These are phyloP conservation scores for Cephus runcator DNA, from an alignment of 2,888 invertebrate species.

Conservation along the genomic window DNA sequence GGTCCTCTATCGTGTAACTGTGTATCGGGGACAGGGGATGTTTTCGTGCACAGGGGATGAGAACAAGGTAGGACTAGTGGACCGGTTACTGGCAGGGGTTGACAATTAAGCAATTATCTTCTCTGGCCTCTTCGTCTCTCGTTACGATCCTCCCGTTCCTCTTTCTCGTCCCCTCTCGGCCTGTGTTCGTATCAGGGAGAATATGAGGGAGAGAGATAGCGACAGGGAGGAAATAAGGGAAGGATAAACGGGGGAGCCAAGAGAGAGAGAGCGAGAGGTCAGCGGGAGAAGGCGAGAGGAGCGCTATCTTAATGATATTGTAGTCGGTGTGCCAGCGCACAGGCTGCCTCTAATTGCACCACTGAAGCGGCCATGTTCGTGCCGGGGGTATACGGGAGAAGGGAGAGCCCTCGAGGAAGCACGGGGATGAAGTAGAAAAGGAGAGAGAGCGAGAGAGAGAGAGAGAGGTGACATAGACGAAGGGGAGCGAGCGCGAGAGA, in stretches of 20 bases:
- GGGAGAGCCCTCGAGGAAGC: conserved; percentile 36
- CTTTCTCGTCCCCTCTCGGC: conserved; percentile 9
- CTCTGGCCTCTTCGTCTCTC: conserved; percentile 32
- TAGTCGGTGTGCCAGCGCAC: conserved; percentile 57
- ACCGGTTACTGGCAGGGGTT: conserved; percentile 31
- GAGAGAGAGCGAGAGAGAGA: conserved; percentile 19
- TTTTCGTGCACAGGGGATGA: conserved; percentile 16
- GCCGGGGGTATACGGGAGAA: conserved; percentile 46
- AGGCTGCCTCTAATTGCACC: conserved; percentile 61
- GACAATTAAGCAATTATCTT: conserved; percentile 44
- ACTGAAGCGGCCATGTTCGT: conserved; percentile 59
- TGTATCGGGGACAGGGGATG: neutral
- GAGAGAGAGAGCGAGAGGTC: conserved; percentile 15
- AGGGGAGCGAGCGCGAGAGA: conserved; percentile 10
- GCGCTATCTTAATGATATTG: conserved; percentile 61
- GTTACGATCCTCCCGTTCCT: conserved; percentile 4
- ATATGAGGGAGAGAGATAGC: conserved; percentile 6
- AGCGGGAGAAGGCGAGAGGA: conserved; percentile 20
- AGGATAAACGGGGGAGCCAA: conserved; percentile 10
- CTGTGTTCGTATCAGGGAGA: neutral
- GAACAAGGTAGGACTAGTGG: conserved; percentile 23
- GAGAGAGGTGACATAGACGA: conserved; percentile 13
- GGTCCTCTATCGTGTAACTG: neutral
- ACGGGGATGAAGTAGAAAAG: conserved; percentile 18
- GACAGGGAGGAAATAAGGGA: neutral